Evolutionary conservation across 2,888 invertebrate species (phyloP).

Genomic region (Ochropleura leucogaster): DNA sequence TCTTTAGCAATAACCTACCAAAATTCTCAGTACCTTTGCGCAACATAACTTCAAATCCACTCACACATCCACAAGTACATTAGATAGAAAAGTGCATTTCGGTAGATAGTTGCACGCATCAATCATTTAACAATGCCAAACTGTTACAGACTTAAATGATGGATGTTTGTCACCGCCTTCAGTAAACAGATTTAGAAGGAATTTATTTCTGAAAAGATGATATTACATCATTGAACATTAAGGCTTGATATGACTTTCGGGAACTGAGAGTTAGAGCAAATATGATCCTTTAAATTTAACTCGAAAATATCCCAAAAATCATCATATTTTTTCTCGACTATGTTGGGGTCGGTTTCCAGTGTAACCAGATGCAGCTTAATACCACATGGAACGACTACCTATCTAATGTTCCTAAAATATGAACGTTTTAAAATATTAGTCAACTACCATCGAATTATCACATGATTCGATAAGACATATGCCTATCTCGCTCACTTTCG

Average conservation of each 20-base stretch:
- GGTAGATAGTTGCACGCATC: not conserved
- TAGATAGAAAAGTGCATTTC: slow-evolving; percentile 8
- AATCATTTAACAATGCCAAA: not conserved
- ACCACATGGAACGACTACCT: too few relatives aligned
- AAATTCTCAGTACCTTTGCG: not conserved
- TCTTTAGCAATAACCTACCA: not conserved
- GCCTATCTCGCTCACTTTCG: too few relatives aligned
- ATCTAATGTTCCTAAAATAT: too few relatives aligned
- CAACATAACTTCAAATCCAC: not conserved
- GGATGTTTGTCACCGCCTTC: not conserved
- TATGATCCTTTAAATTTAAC: not conserved
- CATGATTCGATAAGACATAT: too few relatives aligned
- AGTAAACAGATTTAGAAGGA: not conserved
- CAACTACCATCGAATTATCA: too few relatives aligned
- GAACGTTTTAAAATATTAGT: not conserved
- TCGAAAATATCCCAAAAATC: not conserved
- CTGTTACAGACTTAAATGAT: not conserved
- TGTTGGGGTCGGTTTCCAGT: too few relatives aligned
- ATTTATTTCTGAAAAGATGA: not conserved
- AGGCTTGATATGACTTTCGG: not conserved
- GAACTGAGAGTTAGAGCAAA: not conserved
- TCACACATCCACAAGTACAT: too few relatives aligned
- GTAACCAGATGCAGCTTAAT: too few relatives aligned
- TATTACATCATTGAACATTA: not conserved
- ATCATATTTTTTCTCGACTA: too few relatives aligned